phyloP scores from a whole-genome alignment of 2,113 vertebrate species.

The Australoheros scitulus region DNA sequence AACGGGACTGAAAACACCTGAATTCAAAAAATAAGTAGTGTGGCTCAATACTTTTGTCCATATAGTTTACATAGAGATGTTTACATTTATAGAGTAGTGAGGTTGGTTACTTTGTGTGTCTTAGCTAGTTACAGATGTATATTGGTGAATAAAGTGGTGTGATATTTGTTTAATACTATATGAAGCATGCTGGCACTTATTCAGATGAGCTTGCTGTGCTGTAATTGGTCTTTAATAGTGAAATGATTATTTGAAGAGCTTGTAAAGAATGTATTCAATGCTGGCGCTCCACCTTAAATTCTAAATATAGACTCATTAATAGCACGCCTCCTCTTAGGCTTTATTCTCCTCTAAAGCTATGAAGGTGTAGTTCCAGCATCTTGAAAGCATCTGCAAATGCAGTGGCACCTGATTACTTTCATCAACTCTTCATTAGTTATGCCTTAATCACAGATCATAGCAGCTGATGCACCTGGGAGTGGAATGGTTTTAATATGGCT shows the following conservation, averaged over 20 bases:
- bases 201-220: constrained; percentile 1
- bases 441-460: constrained; percentile 78
- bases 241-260: not conserved
- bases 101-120: constrained; percentile 1
- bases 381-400: constrained; percentile 61
- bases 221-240: not conserved
- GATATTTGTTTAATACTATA: constrained; percentile 14
- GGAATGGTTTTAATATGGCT: constrained; percentile 74
- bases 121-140: constrained; percentile 31
- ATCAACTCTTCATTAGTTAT: constrained; percentile 79
- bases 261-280: not conserved
- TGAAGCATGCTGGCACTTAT: constrained; percentile 10
- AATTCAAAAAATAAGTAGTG: not conserved
- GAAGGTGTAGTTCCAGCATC: constrained; percentile 37
- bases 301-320: not conserved
- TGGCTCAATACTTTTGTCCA: not conserved
- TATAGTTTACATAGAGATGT: not conserved
- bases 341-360: constrained; percentile 21
- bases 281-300: not conserved
- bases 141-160: constrained; percentile 12
- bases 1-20: not conserved
- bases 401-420: constrained; percentile 73
- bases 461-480: constrained; percentile 72
- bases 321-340: not conserved
- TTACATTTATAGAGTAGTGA: not conserved